Conservation (phyloP, 1,140 invertebrate species). For the Cydia splendana region DNA sequence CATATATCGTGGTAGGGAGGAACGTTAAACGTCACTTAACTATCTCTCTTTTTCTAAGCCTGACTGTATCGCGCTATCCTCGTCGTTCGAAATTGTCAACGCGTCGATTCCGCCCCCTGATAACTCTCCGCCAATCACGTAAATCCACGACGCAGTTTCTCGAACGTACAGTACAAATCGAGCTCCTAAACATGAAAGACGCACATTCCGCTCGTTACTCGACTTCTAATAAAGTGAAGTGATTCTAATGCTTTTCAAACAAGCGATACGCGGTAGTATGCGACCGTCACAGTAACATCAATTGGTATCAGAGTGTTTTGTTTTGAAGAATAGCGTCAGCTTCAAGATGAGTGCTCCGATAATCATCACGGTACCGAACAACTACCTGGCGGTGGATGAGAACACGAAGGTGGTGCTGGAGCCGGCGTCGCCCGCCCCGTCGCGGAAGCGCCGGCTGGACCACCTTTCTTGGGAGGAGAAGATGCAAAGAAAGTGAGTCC, state of each 20-base stretch:
- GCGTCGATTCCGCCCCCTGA: slow-evolving; percentile 48
- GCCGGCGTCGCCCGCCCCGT: slow-evolving; percentile 66
- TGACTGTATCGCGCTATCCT: slow-evolving; percentile 36
- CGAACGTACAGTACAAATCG: slow-evolving; percentile 52
- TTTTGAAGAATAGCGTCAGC: slow-evolving; percentile 35
- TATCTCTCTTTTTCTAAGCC: slow-evolving; percentile 35
- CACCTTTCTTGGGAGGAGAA: slow-evolving; percentile 91
- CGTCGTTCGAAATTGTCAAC: slow-evolving; percentile 42
- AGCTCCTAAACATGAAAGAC: slow-evolving; percentile 67
- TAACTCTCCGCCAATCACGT: slow-evolving; percentile 58
- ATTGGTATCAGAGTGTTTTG: slow-evolving; percentile 54
- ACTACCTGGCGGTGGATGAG: slow-evolving; percentile 79
- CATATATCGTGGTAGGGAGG: slow-evolving; percentile 13
- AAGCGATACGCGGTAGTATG: slow-evolving; percentile 34
- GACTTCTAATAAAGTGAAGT: slow-evolving; percentile 25
- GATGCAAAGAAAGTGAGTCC: slow-evolving; percentile 88
- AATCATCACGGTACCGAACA: slow-evolving; percentile 80
- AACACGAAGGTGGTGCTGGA: slow-evolving; percentile 73
- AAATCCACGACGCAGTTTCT: slow-evolving; percentile 66
- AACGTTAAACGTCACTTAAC: slow-evolving; percentile 12
- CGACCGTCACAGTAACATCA: slow-evolving; percentile 16
- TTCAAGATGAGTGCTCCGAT: slow-evolving; percentile 75
- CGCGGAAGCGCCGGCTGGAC: slow-evolving; percentile 86
- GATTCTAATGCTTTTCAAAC: slow-evolving; percentile 22
- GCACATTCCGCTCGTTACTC: slow-evolving; percentile 44